Conservation (phyloP, 2,113 vertebrate genomes). For the Phaethon lepturus region DNA sequence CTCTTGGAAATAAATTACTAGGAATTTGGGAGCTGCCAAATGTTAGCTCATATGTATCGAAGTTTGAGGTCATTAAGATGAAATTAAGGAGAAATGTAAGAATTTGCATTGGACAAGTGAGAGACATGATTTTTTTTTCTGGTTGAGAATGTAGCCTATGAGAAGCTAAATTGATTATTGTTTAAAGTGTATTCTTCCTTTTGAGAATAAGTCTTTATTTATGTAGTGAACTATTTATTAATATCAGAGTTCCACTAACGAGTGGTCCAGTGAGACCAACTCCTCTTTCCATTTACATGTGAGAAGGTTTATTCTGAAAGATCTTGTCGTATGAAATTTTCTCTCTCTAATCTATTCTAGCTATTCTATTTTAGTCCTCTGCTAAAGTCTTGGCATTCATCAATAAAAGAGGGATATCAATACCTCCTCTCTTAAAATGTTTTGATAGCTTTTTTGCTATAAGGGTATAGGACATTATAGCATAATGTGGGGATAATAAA, state of each 20-base stretch:
- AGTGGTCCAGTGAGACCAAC: background rate
- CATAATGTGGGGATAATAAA: background rate
- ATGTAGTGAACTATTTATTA: background rate
- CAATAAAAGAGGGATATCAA: background rate
- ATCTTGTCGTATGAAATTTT: background rate
- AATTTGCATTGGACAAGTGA: background rate
- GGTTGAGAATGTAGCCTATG: background rate
- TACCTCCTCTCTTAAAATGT: background rate
- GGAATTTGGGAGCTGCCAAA: background rate
- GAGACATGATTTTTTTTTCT: background rate
- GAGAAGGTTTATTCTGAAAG: background rate
- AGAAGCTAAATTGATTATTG: background rate
- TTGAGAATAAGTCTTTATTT: background rate
- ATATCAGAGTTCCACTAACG: background rate
- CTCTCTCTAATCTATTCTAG: background rate
- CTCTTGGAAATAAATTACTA: background rate
- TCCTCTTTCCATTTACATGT: background rate
- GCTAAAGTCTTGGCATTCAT: background rate
- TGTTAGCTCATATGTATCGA: background rate
- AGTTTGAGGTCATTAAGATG: background rate
- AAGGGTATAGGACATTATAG: background rate
- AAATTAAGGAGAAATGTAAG: background rate
- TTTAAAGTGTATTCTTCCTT: background rate
- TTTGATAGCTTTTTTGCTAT: background rate
- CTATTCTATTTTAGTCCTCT: background rate